Evolutionary conservation across 2,888 invertebrate species (phyloP).

Genomic region (Lepidochitona cinerea): DNA sequence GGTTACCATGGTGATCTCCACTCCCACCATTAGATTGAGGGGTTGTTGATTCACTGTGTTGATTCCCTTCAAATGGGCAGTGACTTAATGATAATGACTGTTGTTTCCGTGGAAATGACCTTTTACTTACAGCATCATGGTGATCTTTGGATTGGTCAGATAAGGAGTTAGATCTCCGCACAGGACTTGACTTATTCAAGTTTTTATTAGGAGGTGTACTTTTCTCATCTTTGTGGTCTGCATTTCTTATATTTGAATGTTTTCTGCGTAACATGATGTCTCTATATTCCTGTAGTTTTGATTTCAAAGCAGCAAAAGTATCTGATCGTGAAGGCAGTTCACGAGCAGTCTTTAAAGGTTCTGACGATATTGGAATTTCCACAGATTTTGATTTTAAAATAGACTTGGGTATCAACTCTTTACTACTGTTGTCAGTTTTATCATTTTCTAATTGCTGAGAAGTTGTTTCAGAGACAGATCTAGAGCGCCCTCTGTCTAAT

Average conservation of each 20-base stretch:
- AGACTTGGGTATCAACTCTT: neutral
- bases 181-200: slow-evolving; percentile 29
- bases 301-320: slow-evolving; percentile 53
- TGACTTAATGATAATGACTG: neutral
- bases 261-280: slow-evolving; percentile 41
- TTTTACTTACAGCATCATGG: neutral
- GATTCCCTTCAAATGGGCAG: no score
- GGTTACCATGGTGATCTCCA: neutral
- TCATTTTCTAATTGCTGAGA: no score
- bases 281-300: slow-evolving; percentile 57
- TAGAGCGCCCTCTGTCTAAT: neutral
- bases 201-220: neutral
- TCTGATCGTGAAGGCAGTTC: slow-evolving; percentile 17
- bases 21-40: neutral
- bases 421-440: no score
- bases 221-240: no score
- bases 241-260: no score
- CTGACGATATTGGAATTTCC: neutral
- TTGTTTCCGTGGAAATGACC: neutral
- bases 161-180: slow-evolving; percentile 50
- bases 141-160: slow-evolving; percentile 6
- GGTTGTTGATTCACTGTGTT: no score
- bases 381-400: neutral
- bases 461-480: neutral
- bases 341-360: neutral